Evolutionary conservation across 2,888 invertebrate species (phyloP).

Genomic region (Dasysyrphus tricinctus): DNA sequence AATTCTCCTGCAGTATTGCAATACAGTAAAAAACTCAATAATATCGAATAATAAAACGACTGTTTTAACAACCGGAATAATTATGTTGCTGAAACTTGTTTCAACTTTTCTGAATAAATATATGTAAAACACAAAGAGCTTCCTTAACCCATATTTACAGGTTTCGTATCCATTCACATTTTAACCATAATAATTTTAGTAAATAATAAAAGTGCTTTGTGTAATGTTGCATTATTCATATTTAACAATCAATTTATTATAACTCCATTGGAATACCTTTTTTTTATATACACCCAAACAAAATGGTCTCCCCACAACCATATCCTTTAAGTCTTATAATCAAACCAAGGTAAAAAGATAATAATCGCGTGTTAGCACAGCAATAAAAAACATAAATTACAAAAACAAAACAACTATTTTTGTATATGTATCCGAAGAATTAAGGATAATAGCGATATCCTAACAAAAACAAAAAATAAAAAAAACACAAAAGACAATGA

Average conservation of each 20-base stretch:
- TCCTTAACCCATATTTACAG: neutral
- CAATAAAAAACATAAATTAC: constrained; percentile 28
- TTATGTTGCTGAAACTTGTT: neutral
- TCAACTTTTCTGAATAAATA: neutral
- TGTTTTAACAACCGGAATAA: neutral
- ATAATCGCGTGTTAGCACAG: constrained; percentile 62
- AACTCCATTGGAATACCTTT: constrained; percentile 13
- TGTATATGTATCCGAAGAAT: constrained; percentile 44
- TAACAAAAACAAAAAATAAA: neutral
- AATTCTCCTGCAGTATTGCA: too few species aligned
- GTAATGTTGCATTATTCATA: constrained; percentile 30
- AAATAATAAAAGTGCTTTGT: constrained; percentile 11
- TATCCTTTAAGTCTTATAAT: neutral
- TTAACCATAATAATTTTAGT: neutral
- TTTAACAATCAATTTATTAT: constrained; percentile 53
- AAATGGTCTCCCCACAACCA: constrained; percentile 12
- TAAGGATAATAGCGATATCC: constrained; percentile 64
- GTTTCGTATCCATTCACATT: neutral
- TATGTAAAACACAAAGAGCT: neutral
- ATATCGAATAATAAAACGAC: neutral
- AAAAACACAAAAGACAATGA: constrained; percentile 17
- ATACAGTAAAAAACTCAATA: neutral
- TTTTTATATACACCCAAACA: constrained; percentile 5
- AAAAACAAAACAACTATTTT: constrained; percentile 10
- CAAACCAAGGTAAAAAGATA: constrained; percentile 17